phyloP scores from a whole-genome alignment of 1,140 invertebrate species.

The Homarus americanus region DNA sequence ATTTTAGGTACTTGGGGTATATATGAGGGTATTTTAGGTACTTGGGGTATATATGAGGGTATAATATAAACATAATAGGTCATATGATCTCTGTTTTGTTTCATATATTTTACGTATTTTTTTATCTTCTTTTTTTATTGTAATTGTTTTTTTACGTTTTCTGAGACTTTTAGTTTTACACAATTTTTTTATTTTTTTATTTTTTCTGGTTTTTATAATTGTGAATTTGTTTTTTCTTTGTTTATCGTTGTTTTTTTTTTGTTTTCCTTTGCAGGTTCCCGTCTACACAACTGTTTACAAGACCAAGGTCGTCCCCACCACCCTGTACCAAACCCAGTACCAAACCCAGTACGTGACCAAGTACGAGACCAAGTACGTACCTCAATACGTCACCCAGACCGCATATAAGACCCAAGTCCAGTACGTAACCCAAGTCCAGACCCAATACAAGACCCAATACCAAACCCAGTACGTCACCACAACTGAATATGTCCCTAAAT shows the following conservation, averaged over 20 bases:
- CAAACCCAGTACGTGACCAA: conserved; percentile 67
- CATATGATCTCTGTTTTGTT: too few relatives aligned
- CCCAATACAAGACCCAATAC: conserved; percentile 52
- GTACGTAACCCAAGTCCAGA: conserved; percentile 48
- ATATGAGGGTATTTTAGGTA: too few relatives aligned
- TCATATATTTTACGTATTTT: too few relatives aligned
- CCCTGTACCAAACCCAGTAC: conserved; percentile 68
- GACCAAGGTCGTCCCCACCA: conserved; percentile 60
- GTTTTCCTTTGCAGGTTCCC: conserved; percentile 31
- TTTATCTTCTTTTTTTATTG: too few relatives aligned
- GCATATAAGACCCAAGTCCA: conserved; percentile 53
- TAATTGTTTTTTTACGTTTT: too few relatives aligned
- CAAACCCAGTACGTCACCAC: conserved; percentile 52
- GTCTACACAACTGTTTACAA: conserved; percentile 57
- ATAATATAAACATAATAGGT: too few relatives aligned
- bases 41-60: too few relatives aligned
- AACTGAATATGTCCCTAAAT: conserved; percentile 10
- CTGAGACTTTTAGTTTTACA: too few relatives aligned
- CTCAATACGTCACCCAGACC: conserved; percentile 64
- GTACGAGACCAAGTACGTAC: conserved; percentile 60
- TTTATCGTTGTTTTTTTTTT: background rate
- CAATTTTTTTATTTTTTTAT: too few relatives aligned
- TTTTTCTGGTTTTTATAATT: too few relatives aligned
- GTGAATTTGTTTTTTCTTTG: background rate
- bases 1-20: too few relatives aligned